These are phyloP conservation scores for Menidia menidia DNA, from an alignment of 2,797 vertebrate species.

Conservation along the genomic window DNA sequence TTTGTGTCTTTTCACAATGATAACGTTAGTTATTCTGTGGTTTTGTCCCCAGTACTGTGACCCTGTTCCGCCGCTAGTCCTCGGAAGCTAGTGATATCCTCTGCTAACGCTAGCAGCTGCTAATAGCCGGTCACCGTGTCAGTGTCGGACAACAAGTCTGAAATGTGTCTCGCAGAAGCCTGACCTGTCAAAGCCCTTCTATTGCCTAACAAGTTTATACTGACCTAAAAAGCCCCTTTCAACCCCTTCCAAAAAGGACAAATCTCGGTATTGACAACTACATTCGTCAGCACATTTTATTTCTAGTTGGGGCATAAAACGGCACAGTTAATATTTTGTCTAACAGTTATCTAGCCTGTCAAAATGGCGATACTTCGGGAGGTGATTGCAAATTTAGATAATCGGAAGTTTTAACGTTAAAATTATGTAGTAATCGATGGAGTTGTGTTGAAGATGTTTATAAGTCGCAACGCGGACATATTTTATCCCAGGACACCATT, in stretches of 20 bases:
- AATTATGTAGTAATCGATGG: constrained; percentile 4
- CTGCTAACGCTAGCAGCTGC: constrained; percentile 35
- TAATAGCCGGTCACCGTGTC: constrained; percentile 58
- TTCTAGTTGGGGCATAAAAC: constrained; percentile 9
- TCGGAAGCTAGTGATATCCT: background rate
- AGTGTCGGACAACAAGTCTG: constrained; percentile 36
- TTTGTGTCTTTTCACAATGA: background rate
- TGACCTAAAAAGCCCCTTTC: background rate
- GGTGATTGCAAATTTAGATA: constrained; percentile 74
- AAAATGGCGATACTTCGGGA: constrained; percentile 85
- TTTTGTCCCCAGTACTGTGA: background rate
- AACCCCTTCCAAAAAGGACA: too few relatives aligned
- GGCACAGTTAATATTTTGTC: constrained; percentile 43
- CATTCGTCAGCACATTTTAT: background rate
- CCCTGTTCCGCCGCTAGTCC: constrained; percentile 10
- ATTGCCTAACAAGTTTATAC: background rate
- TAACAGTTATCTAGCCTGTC: constrained; percentile 54
- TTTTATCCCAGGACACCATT: background rate
- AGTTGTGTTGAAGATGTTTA: background rate
- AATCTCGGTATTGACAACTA: background rate
- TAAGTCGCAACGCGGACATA: background rate
- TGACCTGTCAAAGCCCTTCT: constrained; percentile 14
- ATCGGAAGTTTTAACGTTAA: constrained; percentile 53
- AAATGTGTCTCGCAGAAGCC: constrained; percentile 30
- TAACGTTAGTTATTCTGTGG: background rate